Percentiles rank a stretch among this genome's conserved stretches.
Conservation (phyloP, 2,113 vertebrate genomes). For the Climacteris rufus region DNA sequence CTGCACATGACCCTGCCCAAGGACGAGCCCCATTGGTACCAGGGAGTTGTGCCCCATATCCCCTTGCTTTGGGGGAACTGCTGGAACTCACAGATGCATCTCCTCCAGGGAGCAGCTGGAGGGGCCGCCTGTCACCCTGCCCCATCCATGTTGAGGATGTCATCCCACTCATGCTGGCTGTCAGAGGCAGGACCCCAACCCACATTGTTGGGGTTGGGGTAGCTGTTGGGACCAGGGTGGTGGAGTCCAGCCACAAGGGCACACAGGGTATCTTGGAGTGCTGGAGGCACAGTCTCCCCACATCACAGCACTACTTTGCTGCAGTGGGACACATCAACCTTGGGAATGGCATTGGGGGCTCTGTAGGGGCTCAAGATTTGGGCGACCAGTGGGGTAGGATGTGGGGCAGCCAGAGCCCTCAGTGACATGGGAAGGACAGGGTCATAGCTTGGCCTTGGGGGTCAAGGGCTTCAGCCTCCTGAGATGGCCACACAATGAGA, state of each 20-base stretch:
- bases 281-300: background rate
- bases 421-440: background rate
- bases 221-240: background rate
- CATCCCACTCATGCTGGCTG: background rate
- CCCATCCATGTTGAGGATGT: fast-evolving
- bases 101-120: fast-evolving
- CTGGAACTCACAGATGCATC: background rate
- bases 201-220: too few species aligned
- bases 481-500: background rate
- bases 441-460: background rate
- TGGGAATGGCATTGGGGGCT: fast-evolving
- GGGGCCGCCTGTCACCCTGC: too few species aligned
- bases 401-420: background rate
- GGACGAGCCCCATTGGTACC: background rate
- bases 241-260: background rate
- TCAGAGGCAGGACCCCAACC: background rate
- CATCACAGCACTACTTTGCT: fast-evolving
- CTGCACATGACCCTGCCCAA: background rate
- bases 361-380: background rate
- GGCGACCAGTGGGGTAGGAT: background rate
- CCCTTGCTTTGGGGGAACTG: background rate
- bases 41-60: background rate
- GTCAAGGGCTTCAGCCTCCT: background rate
- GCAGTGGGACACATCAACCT: fast-evolving
- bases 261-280: fast-evolving